These are phyloP conservation scores for Drosophila bocqueti DNA, from an alignment of 1,140 invertebrate genomes.

Conservation along the genomic window DNA sequence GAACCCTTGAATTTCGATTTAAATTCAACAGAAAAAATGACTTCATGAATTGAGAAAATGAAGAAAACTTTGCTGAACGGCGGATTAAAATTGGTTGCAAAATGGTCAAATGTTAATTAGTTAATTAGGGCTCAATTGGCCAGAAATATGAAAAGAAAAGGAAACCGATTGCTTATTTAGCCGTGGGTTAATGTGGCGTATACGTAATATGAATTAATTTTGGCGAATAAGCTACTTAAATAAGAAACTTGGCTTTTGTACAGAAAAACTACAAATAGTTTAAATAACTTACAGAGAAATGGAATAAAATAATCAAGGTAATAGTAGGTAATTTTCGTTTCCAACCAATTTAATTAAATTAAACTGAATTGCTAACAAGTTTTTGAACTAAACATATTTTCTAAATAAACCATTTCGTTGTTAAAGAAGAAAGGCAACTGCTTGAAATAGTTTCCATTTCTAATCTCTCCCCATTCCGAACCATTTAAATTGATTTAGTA, in stretches of 20 bases:
- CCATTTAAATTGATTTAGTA: conserved; percentile 38
- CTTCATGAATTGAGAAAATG: not conserved
- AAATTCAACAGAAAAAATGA: conserved; percentile 18
- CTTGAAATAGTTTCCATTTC: not conserved
- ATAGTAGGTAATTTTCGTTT: too few species aligned
- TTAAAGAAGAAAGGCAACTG: not conserved
- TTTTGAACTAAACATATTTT: not conserved
- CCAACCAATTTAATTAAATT: too few species aligned
- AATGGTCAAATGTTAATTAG: conserved; percentile 53
- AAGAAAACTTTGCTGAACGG: conserved; percentile 1
- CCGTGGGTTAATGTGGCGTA: conserved; percentile 42
- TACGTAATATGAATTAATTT: conserved; percentile 50
- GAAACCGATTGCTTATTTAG: conserved; percentile 41
- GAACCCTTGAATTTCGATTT: conserved; percentile 17
- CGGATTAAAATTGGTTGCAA: not conserved
- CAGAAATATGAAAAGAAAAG: conserved; percentile 27
- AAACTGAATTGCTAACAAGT: not conserved
- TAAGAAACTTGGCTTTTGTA: not conserved
- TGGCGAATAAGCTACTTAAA: not conserved
- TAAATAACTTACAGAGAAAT: not conserved
- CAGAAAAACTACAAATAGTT: too few species aligned
- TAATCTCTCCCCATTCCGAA: not conserved
- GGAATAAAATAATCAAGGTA: not conserved
- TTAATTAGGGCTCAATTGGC: conserved; percentile 60
- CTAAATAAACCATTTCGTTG: not conserved